Base-by-base conservation (phyloP, 2,113 vertebrate species). In the Sebastes fasciatus region DNA sequence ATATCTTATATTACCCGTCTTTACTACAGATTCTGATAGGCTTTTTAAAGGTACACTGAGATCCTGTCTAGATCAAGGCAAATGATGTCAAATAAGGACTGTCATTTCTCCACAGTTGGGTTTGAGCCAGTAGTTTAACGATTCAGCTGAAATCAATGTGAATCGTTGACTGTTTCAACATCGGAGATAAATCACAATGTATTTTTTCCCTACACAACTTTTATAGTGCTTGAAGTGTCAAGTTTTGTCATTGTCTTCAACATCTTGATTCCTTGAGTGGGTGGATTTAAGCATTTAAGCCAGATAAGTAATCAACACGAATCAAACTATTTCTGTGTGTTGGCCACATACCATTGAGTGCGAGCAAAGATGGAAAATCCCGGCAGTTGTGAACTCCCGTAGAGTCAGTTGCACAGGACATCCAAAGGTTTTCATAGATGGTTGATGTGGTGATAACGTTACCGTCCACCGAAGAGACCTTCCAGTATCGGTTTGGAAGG, bases 401-500 rank as follows among this genome's bases (percentile, higher is more conserved):
- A 42, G 96, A 96, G 86, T 97, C 97, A 0, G 96, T 97, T 42
- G 96, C 94, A 57, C 96, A 97, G 90, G 95, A 97, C 74, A 96
- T 95, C 96, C 96, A 97, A 0, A 98, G 93, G 89, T 98, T 97
- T 92, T 97, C 96, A 78, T 95, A 97, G 92, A 97, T 90, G 84
- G 95, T 96, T 60, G 95, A 96, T 74, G 95, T 96, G 58, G 96
- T 97, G 85, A 98, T 97, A 74, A 97, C 95, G 0, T 92, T 96
- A 69, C 97, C 96, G 0, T 97, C 93, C 66, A 96, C 91, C 6
- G 91, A 52, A 2, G 94, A 95, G 7, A 92, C 91, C 76, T 76
- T 94, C 94, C 94, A 96, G 89, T 93, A 91, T 58, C 85, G 88
- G 74, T 95, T 91, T 5, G 92, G 88, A 55, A 95, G 65, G 11